Evolutionary conservation across 1,140 invertebrate genomes (phyloP).

Genomic region (Cydia strobilella): DNA sequence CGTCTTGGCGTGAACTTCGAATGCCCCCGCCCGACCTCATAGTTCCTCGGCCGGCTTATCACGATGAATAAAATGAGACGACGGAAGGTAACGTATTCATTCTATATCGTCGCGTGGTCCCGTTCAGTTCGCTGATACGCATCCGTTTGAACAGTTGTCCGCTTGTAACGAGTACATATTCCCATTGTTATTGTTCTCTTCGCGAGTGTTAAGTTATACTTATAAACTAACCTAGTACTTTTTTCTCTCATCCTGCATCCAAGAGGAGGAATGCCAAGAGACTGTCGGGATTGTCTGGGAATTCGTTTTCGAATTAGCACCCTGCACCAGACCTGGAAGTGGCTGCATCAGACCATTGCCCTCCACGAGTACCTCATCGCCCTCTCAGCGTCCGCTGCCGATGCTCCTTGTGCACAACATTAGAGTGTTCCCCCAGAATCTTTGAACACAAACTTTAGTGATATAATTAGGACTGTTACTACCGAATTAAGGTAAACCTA

Average conservation of each 20-base stretch:
- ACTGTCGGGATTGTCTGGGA: slow-evolving; percentile 90
- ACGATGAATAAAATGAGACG: slow-evolving; percentile 76
- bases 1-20: slow-evolving; percentile 68
- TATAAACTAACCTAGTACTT: slow-evolving; percentile 66
- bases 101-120: slow-evolving; percentile 58
- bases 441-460: slow-evolving; percentile 33
- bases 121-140: slow-evolving; percentile 42
- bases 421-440: slow-evolving; percentile 46
- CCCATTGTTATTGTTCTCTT: slow-evolving; percentile 29
- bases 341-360: slow-evolving; percentile 92
- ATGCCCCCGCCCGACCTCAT: slow-evolving; percentile 74
- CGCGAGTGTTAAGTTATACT: slow-evolving; percentile 36
- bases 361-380: slow-evolving; percentile 92
- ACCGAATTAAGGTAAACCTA: slow-evolving; percentile 55
- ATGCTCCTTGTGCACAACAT: slow-evolving; percentile 70
- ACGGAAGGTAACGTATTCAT: slow-evolving; percentile 68
- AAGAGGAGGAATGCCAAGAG: slow-evolving; percentile 90
- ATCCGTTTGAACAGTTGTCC: slow-evolving; percentile 18
- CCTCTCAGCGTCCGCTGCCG: slow-evolving; percentile 86
- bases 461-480: slow-evolving; percentile 19
- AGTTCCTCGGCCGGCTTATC: slow-evolving; percentile 74
- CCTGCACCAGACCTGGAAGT: slow-evolving; percentile 95
- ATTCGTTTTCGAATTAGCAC: slow-evolving; percentile 90
- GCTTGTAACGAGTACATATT: slow-evolving; percentile 9
- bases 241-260: slow-evolving; percentile 81